Percentiles rank a stretch among this genome's conserved stretches.
Conservation (phyloP, 2,797 vertebrate genomes). For the Potorous gilbertii region DNA sequence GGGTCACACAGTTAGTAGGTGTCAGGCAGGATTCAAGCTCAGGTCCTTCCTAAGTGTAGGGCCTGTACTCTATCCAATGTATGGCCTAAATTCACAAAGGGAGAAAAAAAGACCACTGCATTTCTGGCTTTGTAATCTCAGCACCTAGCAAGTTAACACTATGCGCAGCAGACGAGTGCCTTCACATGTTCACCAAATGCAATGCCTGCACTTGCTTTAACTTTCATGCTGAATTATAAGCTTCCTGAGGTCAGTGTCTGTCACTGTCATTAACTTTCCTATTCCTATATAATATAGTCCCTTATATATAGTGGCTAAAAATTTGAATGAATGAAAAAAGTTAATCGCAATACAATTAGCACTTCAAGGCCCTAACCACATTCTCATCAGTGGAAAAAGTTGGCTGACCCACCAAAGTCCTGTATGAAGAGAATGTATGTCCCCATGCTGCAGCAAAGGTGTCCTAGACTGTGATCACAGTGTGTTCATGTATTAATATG, state of each 20-base stretch:
- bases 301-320: neutral
- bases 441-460: neutral
- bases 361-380: neutral
- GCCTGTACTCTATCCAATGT: neutral
- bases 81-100: neutral
- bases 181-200: neutral
- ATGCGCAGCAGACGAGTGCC: neutral
- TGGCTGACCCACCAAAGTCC: neutral
- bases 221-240: neutral
- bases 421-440: neutral
- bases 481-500: neutral
- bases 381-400: neutral
- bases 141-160: neutral
- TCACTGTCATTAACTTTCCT: neutral
- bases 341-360: neutral
- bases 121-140: neutral
- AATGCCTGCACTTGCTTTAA: neutral
- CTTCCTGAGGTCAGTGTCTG: neutral
- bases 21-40: neutral
- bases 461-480: no score
- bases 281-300: no score
- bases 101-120: neutral
- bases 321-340: neutral
- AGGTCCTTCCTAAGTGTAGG: neutral
- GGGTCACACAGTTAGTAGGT: neutral